Evolutionary conservation across 2,797 vertebrate species (phyloP), one percentile per base, ranked within the genome.

Genomic region (Coccyzus lansbergi): DNA sequence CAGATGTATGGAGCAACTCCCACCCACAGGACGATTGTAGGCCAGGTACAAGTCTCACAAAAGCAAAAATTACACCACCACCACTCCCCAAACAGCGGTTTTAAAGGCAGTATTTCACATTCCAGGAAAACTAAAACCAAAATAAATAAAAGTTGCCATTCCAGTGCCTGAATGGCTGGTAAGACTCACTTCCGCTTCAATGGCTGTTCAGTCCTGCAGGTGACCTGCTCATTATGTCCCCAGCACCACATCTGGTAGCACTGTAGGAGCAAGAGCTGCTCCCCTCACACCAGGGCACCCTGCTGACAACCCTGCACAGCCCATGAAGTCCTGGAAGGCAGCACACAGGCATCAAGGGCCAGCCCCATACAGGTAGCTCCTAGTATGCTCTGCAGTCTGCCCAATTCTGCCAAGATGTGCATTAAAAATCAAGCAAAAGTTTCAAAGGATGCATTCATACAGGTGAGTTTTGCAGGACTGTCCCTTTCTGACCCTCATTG

Each of bases 361-460:
- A 44, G 20, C 9, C 26, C 64, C 40, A 60, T 19, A 3, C 0
- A 12, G 21, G 55, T 82, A 52, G 21, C 25, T 44, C 9, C 16
- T 7, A 4, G 18, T 46, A 53, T 1, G 10, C 15, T 10, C 28
- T 2, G 0, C 58, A 38, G 40, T 7, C 15, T 15, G 4, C 14
- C 55, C 38, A 65, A 4, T 3, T 58, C 75, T 85, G 49, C 40
- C 42, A 31, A 80, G 29, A 56, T 7, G 9, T 8, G 29, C 15
- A 28, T n/a, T 15, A 33, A 40, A 34, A 58, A 76, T 6, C 2
- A 0, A 62, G 52, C 28, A 17, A 29, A 56, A 38, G 15, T 42
- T 64, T 71, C 53, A 31, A 48, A 80, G 53, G 21, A 56, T 31
- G 21, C 31, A 26, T 31, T 34, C 55, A 63, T 0, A 38, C 2